phyloP scores from a whole-genome alignment of 2,113 vertebrate species.

The Engystomops pustulosus region DNA sequence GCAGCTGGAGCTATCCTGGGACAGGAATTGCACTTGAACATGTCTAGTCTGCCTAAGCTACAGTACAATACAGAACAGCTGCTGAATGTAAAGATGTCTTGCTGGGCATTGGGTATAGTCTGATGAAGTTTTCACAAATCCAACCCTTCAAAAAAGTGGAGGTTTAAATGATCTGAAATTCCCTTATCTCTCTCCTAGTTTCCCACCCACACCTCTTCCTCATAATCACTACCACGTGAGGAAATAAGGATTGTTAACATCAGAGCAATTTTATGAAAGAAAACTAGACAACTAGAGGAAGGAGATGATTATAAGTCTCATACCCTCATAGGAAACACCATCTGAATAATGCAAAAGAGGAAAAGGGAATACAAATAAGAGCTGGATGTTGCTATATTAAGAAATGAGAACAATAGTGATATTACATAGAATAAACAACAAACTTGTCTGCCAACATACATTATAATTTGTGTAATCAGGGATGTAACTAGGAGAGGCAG shows the following conservation, averaged over 20 bases:
- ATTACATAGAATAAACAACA: too few species aligned
- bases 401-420: too few species aligned
- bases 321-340: too few species aligned
- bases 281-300: neutral
- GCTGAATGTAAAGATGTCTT: neutral
- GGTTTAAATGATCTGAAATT: neutral
- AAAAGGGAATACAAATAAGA: neutral
- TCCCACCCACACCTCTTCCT: neutral
- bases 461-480: too few species aligned
- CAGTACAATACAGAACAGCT: conserved; percentile 28
- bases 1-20: conserved; percentile 32
- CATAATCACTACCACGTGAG: neutral
- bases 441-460: too few species aligned
- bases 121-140: neutral
- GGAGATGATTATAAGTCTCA: too few species aligned
- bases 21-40: neutral
- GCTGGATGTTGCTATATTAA: too few species aligned
- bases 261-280: neutral
- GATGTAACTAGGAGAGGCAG: too few species aligned
- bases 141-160: neutral
- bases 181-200: neutral
- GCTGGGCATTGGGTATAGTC: neutral
- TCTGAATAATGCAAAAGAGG: neutral
- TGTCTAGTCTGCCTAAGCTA: conserved; percentile 21
- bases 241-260: neutral